These are phyloP conservation scores for Hypomecis atomaria DNA, from an alignment of 2,888 invertebrate species.

Conservation along the genomic window DNA sequence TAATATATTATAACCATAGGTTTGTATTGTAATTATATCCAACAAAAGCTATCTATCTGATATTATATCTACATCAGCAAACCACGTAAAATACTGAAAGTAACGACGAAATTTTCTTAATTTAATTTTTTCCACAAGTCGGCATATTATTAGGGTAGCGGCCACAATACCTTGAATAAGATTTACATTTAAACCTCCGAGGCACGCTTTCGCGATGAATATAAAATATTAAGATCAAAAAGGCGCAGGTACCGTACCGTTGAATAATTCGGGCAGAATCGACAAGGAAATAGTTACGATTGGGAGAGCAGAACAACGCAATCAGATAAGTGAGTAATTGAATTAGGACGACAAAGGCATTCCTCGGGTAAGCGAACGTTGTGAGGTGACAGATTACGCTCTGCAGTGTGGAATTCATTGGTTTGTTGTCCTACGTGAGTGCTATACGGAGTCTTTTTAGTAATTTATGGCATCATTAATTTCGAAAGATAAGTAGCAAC, in stretches of 20 bases:
- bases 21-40: too few relatives aligned
- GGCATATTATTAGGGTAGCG: conserved; percentile 29
- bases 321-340: conserved; percentile 39
- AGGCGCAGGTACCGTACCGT: conserved; percentile 44
- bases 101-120: conserved; percentile 24
- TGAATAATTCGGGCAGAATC: conserved; percentile 46
- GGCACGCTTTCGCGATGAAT: conserved; percentile 50
- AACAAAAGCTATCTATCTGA: too few relatives aligned
- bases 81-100: conserved; percentile 9
- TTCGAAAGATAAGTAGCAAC: too few relatives aligned
- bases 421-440: neutral
- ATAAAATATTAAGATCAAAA: conserved; percentile 51
- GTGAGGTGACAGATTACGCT: conserved; percentile 48
- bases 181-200: conserved; percentile 53
- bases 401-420: conserved; percentile 55
- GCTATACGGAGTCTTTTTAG: too few relatives aligned
- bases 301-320: conserved; percentile 27
- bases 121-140: conserved; percentile 26
- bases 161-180: conserved; percentile 46
- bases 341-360: conserved; percentile 37
- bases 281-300: conserved; percentile 34
- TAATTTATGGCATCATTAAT: too few relatives aligned
- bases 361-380: conserved; percentile 18
- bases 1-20: too few relatives aligned
- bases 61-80: too few relatives aligned